phyloP scores from a whole-genome alignment of 2,113 vertebrate species.

The Callaeas wilsoni region DNA sequence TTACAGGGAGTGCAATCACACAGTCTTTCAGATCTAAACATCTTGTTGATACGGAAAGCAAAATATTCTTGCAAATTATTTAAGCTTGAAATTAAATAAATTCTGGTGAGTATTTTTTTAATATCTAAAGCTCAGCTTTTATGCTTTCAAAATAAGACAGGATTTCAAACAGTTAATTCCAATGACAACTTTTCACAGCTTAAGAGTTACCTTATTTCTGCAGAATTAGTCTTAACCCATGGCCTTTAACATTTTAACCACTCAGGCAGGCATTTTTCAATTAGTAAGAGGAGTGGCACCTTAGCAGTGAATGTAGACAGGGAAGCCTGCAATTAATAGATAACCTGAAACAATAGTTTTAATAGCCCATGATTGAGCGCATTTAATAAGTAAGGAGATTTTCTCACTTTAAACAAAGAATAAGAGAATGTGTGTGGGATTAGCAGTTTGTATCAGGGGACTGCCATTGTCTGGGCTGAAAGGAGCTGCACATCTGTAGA shows the following conservation, averaged over 20 bases:
- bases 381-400: conserved; percentile 74
- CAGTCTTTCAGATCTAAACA: background rate
- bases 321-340: conserved; percentile 75
- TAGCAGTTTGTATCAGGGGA: conserved; percentile 62
- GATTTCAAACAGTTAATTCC: conserved; percentile 40
- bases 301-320: conserved; percentile 45
- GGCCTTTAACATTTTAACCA: conserved; percentile 46
- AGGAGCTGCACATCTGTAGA: conserved; percentile 75
- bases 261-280: conserved; percentile 13
- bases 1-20: background rate
- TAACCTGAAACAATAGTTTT: conserved; percentile 82
- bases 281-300: conserved; percentile 26
- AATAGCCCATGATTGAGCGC: conserved; percentile 74
- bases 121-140: background rate
- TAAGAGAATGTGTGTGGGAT: conserved; percentile 72
- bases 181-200: conserved; percentile 1
- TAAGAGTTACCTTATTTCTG: conserved; percentile 1
- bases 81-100: background rate
- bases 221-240: conserved; percentile 44
- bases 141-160: background rate
- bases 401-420: conserved; percentile 77
- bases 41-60: background rate
- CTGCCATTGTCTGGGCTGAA: conserved; percentile 70
- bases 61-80: background rate
- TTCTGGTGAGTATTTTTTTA: background rate